Evolutionary conservation across 2,888 invertebrate genomes (phyloP).

Genomic region (Caenorhabditis doughertyi): DNA sequence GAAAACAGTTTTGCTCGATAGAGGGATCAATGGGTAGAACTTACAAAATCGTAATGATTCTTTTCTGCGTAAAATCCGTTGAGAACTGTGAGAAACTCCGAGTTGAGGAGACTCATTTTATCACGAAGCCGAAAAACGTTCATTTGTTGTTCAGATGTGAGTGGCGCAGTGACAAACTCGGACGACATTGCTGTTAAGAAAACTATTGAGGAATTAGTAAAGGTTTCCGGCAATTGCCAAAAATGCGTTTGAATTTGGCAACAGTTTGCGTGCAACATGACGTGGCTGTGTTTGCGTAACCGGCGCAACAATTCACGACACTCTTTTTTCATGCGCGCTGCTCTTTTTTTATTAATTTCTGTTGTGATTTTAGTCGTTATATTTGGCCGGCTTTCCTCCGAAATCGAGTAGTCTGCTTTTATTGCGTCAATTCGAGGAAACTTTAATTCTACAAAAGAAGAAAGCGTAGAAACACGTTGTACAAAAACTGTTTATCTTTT

Average conservation of each 20-base stretch:
- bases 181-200: neutral
- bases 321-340: conserved; percentile 14
- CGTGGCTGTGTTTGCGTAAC: conserved; percentile 22
- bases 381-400: too few species aligned
- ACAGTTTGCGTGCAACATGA: conserved; percentile 18
- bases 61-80: conserved; percentile 52
- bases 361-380: neutral
- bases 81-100: conserved; percentile 55
- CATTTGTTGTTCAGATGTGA: conserved; percentile 64
- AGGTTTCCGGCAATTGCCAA: too few species aligned
- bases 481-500: too few species aligned
- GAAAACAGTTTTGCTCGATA: neutral
- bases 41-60: conserved; percentile 61
- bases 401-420: too few species aligned
- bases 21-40: conserved; percentile 6
- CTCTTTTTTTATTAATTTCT: neutral
- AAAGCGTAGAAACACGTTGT: too few species aligned
- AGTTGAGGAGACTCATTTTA: conserved; percentile 59
- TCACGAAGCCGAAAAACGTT: conserved; percentile 60
- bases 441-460: too few species aligned
- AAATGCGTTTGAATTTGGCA: neutral
- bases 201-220: neutral
- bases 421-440: too few species aligned
- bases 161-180: conserved; percentile 11
- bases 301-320: conserved; percentile 15